Evolutionary conservation across 2,113 vertebrate species (phyloP).

Genomic region (Harpagus bidentatus): DNA sequence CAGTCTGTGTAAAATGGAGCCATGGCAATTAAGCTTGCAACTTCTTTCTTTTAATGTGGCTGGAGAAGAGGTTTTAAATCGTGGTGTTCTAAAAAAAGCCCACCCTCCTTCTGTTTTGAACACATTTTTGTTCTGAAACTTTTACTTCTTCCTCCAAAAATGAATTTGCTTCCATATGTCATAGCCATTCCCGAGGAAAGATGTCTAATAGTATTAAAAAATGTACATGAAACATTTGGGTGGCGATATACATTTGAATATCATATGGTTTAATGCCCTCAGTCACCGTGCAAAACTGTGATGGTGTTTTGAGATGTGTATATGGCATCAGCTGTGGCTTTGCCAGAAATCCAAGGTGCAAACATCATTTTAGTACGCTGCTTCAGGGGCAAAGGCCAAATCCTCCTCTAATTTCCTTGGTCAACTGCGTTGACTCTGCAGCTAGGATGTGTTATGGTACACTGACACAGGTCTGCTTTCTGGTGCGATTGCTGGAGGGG

Average conservation of each 20-base stretch:
- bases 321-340: not conserved
- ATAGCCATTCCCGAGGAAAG: not conserved
- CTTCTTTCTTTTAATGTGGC: not conserved
- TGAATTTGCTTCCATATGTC: not conserved
- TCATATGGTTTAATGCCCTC: not conserved
- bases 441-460: not conserved
- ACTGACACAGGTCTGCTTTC: not conserved
- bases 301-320: not conserved
- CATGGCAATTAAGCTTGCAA: not conserved
- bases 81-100: not conserved
- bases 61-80: not conserved
- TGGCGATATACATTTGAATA: not conserved
- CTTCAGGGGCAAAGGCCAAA: not conserved
- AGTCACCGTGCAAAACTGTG: rapidly evolving
- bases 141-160: not conserved
- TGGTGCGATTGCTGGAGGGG: not conserved
- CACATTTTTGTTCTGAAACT: not conserved
- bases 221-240: not conserved
- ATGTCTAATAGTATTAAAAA: not conserved
- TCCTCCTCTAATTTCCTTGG: not conserved
- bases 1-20: not conserved
- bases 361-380: not conserved
- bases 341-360: not conserved
- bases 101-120: not conserved
- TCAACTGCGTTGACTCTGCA: not conserved